Conservation (phyloP, 1,140 invertebrate species). For the Aphidius gifuensis region DNA sequence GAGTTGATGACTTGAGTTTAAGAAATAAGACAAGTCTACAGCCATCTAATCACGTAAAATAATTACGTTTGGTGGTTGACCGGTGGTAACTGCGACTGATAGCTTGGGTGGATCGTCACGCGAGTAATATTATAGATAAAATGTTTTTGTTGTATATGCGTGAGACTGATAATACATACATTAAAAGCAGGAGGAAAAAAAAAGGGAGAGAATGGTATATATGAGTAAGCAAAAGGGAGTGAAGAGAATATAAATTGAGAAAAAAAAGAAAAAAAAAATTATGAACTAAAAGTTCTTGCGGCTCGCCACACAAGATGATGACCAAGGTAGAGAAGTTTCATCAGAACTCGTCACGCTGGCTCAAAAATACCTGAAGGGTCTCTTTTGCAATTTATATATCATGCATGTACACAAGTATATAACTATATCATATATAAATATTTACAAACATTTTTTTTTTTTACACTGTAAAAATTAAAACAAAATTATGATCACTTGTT, state of each 20-base stretch:
- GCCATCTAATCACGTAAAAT: conserved; percentile 51
- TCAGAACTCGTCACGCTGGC: conserved; percentile 49
- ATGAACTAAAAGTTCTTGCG: conserved; percentile 39
- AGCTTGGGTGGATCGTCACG: conserved; percentile 45
- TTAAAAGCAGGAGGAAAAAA: conserved; percentile 11
- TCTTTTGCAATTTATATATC: conserved; percentile 41
- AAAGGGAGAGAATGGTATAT: conserved; percentile 1
- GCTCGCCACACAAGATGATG: conserved; percentile 45
- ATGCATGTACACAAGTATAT: not conserved
- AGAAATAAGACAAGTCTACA: not conserved
- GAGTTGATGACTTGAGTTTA: too few species aligned
- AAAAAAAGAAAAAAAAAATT: conserved; percentile 35
- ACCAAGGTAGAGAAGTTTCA: conserved; percentile 36
- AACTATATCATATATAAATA: too few species aligned
- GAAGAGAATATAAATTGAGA: conserved; percentile 23
- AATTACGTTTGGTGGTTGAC: conserved; percentile 46
- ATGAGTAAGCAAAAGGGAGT: not conserved
- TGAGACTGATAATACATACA: too few species aligned
- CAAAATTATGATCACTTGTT: too few species aligned
- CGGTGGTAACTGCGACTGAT: conserved; percentile 31
- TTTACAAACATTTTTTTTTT: too few species aligned
- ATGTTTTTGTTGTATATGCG: not conserved
- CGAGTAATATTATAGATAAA: conserved; percentile 31
- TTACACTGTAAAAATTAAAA: too few species aligned
- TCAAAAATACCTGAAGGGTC: conserved; percentile 41